phyloP scores from a whole-genome alignment of 2,113 vertebrate species.

The Manacus vitellinus region DNA sequence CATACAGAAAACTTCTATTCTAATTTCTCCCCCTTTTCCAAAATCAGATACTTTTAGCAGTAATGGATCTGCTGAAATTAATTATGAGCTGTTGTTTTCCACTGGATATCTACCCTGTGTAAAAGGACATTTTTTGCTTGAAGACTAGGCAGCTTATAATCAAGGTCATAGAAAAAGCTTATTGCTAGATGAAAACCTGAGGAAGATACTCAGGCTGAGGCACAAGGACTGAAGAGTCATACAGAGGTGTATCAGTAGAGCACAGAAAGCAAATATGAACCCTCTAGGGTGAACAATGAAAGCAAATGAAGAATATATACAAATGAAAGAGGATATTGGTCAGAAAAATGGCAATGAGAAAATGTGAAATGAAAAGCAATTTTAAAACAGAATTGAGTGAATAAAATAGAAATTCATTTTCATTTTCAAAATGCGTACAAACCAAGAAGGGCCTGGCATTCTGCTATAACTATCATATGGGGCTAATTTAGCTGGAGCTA shows the following conservation, averaged over 20 bases:
- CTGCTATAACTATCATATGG: background rate
- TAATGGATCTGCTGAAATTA: background rate
- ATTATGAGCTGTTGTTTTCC: background rate
- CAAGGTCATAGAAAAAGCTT: background rate
- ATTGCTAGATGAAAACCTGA: background rate
- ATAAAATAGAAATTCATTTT: background rate
- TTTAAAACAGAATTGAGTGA: background rate
- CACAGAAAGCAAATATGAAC: background rate
- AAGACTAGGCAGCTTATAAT: background rate
- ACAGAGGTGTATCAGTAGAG: background rate
- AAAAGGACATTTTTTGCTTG: background rate
- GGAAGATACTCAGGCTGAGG: background rate
- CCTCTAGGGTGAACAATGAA: background rate
- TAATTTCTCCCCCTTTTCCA: background rate
- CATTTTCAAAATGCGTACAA: background rate
- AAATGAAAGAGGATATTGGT: background rate
- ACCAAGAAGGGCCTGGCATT: background rate
- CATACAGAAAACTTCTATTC: background rate
- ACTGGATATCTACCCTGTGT: background rate
- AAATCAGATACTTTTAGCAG: background rate
- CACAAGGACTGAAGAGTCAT: background rate
- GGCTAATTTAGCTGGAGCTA: background rate
- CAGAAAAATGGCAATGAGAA: background rate
- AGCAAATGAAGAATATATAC: background rate
- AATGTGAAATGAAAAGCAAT: background rate